phyloP scores from a whole-genome alignment of 2,888 invertebrate genomes.

The Myopa tessellatipennis region DNA sequence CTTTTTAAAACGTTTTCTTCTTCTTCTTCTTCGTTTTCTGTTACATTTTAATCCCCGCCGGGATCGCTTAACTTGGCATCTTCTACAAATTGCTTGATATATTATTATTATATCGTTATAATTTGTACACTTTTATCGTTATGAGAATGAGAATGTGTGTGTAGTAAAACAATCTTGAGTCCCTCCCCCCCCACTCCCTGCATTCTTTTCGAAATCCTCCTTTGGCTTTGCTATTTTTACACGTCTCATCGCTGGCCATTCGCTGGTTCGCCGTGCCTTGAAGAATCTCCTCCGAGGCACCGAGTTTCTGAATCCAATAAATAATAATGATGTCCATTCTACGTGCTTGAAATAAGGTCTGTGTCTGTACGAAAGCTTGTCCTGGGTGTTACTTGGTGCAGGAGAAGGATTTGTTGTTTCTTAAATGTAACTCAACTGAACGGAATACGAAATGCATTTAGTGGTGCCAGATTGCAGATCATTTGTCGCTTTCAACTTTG shows the following conservation, averaged over 20 bases:
- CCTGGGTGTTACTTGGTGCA: background rate
- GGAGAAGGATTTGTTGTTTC: no score
- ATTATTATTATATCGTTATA: conserved; percentile 61
- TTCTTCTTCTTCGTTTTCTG: background rate
- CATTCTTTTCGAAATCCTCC: background rate
- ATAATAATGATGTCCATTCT: conserved; percentile 33
- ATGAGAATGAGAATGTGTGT: background rate
- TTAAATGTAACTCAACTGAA: no score
- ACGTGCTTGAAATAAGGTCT: conserved; percentile 29
- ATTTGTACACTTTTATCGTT: conserved; percentile 52
- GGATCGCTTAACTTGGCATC: conserved; percentile 25
- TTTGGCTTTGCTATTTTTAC: no score
- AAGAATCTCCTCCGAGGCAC: no score
- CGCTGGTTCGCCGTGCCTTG: no score
- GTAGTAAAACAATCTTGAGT: no score
- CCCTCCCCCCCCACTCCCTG: background rate
- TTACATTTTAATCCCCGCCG: conserved; percentile 19
- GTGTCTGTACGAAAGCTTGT: background rate
- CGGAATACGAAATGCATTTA: no score
- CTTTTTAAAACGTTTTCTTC: background rate
- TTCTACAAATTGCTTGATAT: conserved; percentile 56
- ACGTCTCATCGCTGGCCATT: no score
- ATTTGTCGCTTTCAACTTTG: no score
- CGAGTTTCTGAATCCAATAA: conserved; percentile 35
- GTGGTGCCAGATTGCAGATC: no score